phyloP scores from a whole-genome alignment of 2,888 invertebrate species.

The Caenorhabditis panamensis region DNA sequence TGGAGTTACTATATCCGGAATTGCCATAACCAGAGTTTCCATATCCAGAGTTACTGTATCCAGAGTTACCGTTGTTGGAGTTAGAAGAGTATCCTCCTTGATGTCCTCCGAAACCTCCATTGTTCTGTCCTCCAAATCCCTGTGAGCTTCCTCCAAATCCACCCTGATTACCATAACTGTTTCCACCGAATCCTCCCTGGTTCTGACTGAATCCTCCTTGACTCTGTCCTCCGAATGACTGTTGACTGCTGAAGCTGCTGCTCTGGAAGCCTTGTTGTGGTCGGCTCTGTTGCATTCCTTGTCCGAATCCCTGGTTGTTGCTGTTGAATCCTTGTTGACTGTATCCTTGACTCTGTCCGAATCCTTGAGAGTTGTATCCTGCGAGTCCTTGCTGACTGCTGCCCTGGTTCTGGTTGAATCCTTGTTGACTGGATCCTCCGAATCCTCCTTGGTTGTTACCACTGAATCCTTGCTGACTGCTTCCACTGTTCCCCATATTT shows the following conservation, averaged over 20 bases:
- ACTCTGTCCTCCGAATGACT: constrained; percentile 17
- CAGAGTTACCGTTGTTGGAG: too few species aligned
- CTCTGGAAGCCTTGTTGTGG: constrained; percentile 26
- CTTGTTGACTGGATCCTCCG: constrained; percentile 14
- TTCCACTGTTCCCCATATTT: constrained; percentile 8
- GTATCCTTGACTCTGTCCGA: constrained; percentile 9
- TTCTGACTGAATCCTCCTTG: constrained; percentile 25
- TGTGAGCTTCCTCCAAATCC: constrained; percentile 17
- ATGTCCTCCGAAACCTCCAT: constrained; percentile 28
- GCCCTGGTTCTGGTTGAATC: background rate
- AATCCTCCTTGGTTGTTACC: constrained; percentile 12
- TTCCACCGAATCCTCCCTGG: constrained; percentile 6
- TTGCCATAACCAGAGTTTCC: background rate
- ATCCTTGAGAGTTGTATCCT: background rate
- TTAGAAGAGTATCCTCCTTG: constrained; percentile 4
- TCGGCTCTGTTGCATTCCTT: constrained; percentile 15
- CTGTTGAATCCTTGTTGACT: too few species aligned
- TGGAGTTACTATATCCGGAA: constrained; percentile 10
- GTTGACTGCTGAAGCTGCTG: constrained; percentile 10
- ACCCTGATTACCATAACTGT: constrained; percentile 16
- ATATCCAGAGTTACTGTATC: background rate
- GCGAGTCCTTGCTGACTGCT: constrained; percentile 1
- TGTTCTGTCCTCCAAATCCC: constrained; percentile 4
- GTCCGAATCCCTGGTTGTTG: constrained; percentile 6
- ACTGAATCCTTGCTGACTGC: constrained; percentile 5